A percentile compares a stretch with the other conserved stretches of the same genome.
These are phyloP conservation scores for Chymomyza amoena DNA, from an alignment of 2,888 invertebrate genomes.

Conservation along the genomic window DNA sequence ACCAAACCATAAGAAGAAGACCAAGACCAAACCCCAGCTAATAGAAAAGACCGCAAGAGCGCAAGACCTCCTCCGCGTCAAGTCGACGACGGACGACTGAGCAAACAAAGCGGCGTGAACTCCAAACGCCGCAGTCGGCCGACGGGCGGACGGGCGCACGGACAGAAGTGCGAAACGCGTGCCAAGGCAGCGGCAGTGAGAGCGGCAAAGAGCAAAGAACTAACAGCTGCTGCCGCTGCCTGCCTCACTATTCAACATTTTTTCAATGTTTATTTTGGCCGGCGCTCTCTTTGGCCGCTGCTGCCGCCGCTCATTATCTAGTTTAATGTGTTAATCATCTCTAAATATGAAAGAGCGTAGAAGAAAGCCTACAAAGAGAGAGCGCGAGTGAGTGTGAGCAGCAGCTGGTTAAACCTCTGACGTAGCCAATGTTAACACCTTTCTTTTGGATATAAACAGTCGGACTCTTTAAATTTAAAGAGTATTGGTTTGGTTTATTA, in stretches of 20 bases:
- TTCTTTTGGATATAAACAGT: not conserved
- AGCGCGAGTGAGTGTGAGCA: not conserved
- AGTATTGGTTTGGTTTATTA: slow-evolving; percentile 24
- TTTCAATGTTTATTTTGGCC: slow-evolving; percentile 1
- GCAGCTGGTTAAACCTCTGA: not conserved
- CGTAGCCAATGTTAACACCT: not conserved
- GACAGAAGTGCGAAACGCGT: slow-evolving; percentile 47
- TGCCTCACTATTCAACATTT: not conserved
- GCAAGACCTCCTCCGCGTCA: not conserved
- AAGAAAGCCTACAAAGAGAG: not conserved
- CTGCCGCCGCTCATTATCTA: slow-evolving; percentile 1
- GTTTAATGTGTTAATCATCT: slow-evolving; percentile 11
- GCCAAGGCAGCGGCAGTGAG: slow-evolving; percentile 34
- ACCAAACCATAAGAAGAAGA: no score
- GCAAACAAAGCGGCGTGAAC: slow-evolving; percentile 40
- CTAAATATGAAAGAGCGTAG: not conserved
- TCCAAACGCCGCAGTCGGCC: not conserved
- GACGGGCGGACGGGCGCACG: slow-evolving; percentile 38
- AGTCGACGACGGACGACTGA: slow-evolving; percentile 34
- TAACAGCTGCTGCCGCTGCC: not conserved
- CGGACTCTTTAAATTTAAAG: not conserved
- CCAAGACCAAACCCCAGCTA: not conserved
- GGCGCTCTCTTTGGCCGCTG: not conserved
- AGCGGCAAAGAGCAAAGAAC: not conserved
- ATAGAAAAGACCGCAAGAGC: not conserved